A percentile compares a stretch with the other conserved stretches of the same genome.
Conservation (phyloP, 1,140 invertebrate genomes). For the Tyrophagus putrescentiae region DNA sequence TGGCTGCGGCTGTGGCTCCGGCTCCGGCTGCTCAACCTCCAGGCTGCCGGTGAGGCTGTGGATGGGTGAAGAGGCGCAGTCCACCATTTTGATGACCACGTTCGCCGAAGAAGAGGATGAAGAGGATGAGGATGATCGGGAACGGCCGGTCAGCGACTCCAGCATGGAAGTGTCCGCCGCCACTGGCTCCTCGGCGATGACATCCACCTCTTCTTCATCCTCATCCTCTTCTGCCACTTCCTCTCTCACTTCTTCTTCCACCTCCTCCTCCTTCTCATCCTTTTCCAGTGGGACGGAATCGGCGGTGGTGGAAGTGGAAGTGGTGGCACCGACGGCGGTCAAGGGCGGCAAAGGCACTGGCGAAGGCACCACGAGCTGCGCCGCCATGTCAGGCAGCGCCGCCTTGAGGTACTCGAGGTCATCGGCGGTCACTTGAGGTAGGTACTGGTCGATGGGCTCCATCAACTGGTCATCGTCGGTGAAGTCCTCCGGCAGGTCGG, state of each 20-base stretch:
- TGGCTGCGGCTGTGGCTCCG: not conserved
- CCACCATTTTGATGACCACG: too few species aligned
- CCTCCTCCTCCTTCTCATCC: not conserved
- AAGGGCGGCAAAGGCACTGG: constrained; percentile 24
- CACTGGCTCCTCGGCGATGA: constrained; percentile 33
- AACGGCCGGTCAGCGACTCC: not conserved
- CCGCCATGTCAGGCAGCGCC: constrained; percentile 42
- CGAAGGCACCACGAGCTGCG: constrained; percentile 24
- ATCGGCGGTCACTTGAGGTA: constrained; percentile 40
- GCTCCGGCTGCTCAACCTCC: not conserved
- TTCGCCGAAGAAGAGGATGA: too few species aligned
- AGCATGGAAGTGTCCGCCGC: not conserved
- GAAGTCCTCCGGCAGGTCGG: constrained; percentile 65
- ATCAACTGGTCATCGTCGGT: constrained; percentile 35
- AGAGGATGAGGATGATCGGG: not conserved
- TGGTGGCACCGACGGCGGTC: not conserved
- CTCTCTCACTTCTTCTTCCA: not conserved
- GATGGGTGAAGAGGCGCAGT: too few species aligned
- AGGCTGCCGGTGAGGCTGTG: too few species aligned
- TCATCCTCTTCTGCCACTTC: constrained; percentile 45
- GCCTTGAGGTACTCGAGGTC: constrained; percentile 51
- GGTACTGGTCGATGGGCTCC: constrained; percentile 30
- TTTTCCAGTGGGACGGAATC: not conserved
- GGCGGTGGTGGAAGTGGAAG: not conserved
- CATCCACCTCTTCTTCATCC: constrained; percentile 64